Conservation (phyloP, 2,113 vertebrate species). For the Caranx melampygus region DNA sequence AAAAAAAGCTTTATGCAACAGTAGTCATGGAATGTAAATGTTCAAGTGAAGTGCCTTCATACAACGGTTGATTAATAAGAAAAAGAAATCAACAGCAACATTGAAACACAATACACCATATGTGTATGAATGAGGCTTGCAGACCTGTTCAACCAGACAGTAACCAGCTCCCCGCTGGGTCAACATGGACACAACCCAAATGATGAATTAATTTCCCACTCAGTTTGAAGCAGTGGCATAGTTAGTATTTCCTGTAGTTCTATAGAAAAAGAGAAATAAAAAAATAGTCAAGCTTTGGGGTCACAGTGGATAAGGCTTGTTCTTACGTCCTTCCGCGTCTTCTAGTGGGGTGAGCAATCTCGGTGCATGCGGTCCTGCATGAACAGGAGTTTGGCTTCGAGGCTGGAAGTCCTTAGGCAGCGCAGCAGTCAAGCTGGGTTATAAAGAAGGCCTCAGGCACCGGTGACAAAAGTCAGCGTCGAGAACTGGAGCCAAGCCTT, state of each 20-base stretch:
- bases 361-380: conserved; percentile 26
- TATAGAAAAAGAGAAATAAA: conserved; percentile 44
- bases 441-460: conserved; percentile 43
- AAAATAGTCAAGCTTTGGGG: conserved; percentile 69
- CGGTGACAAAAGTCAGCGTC: conserved; percentile 31
- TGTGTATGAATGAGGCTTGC: conserved; percentile 16
- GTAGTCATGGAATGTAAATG: conserved; percentile 43
- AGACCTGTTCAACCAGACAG: conserved; percentile 18
- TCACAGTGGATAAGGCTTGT: conserved; percentile 80
- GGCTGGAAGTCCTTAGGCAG: conserved; percentile 57
- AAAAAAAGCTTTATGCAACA: conserved; percentile 22
- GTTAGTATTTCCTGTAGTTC: conserved; percentile 41
- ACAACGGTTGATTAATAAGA: conserved; percentile 9
- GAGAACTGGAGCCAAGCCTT: conserved; percentile 26
- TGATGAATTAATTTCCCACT: background rate
- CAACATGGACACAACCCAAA: conserved; percentile 15
- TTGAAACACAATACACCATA: background rate
- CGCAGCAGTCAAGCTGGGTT: conserved; percentile 36
- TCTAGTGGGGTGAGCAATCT: conserved; percentile 20
- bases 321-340: conserved; percentile 43
- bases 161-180: conserved; percentile 16
- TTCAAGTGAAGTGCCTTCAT: conserved; percentile 7
- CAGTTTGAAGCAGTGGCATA: conserved; percentile 22
- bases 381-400: conserved; percentile 44
- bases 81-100: background rate